Evolutionary conservation across 2,888 invertebrate genomes (phyloP), one percentile per base, ranked within the genome.

Genomic region (Gisinianus flammeolus): DNA sequence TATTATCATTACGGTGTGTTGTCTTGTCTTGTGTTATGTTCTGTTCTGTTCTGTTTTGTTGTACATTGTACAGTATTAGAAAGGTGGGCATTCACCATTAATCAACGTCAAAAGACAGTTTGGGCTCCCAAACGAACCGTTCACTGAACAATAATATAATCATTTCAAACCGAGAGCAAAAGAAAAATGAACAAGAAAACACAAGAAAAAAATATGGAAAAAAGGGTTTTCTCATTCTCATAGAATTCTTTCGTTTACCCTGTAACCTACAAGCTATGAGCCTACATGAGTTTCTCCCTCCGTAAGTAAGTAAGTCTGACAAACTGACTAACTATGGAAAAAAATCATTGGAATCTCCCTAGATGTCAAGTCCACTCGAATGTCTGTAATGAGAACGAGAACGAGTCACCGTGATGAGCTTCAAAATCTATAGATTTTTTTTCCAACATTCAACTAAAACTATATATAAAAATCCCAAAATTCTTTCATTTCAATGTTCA

Each of bases 51-150:
- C 24, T 10, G 22, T 64, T 12, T 26, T n/a, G 26, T 22, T 64
- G 64, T 64, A 26, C 26, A 64, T 26, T 24, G 66, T 62, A 1
- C 19, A 6, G 30, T 19, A 19, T 26, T 44, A 44, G 3, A 19
- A 44, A 44, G 44, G 44, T 44, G 44, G 56, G 56, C 8, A 22
- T 1, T 0, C 16, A 67, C 79, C 79, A 79, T 79, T 79, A 79
- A 79, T 79, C 79, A 79, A 56, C 76, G 79, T 79, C 79, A 79
- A 24, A 76, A 64, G 74, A 62, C 62, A 62, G 62, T 62, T 24
- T 62, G 26, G 16, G 62, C 24, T 28, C 12, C 12, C 28, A 62
- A 62, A 62, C 26, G 16, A 62, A 26, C 62, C 5, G 62, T 62
- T 24, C 58, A 24, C 22, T 58, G n/a, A 19, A 58, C 10, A 28